Conservation (phyloP, 2,113 vertebrate species). For the Pachycephala philippinensis region DNA sequence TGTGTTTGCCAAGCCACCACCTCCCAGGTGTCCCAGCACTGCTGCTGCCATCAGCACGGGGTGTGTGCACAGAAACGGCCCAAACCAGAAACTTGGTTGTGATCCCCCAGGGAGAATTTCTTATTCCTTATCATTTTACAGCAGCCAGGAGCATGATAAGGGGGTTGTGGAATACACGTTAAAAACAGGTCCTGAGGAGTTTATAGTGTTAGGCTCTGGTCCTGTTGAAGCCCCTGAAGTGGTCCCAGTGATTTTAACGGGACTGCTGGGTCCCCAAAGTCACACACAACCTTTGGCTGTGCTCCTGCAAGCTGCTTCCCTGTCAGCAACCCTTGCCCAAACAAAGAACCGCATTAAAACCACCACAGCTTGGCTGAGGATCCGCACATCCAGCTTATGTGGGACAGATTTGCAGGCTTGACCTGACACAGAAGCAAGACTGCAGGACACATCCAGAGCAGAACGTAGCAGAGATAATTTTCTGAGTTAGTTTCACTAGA, state of each 20-base stretch:
- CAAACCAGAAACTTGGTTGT: neutral
- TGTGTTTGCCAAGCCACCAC: rapidly evolving
- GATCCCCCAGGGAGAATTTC: neutral
- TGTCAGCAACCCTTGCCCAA: neutral
- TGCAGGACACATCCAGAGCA: neutral
- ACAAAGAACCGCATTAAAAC: neutral
- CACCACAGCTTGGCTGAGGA: neutral
- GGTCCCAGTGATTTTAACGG: neutral
- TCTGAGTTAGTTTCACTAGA: neutral
- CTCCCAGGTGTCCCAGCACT: neutral
- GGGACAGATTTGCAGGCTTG: neutral
- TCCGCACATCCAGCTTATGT: neutral
- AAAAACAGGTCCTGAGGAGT: neutral
- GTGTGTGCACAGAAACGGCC: rapidly evolving
- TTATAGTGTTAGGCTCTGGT: neutral
- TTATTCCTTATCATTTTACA: neutral
- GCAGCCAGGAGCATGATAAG: neutral
- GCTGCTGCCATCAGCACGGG: rapidly evolving
- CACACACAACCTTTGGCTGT: rapidly evolving
- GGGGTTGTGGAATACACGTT: neutral
- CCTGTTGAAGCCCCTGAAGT: neutral
- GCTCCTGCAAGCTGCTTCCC: neutral
- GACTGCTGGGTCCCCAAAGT: neutral
- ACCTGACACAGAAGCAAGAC: neutral
- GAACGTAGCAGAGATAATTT: rapidly evolving